Base-by-base conservation (phyloP, 2,888 invertebrate genomes). In the Drosophila trichaetosa region DNA sequence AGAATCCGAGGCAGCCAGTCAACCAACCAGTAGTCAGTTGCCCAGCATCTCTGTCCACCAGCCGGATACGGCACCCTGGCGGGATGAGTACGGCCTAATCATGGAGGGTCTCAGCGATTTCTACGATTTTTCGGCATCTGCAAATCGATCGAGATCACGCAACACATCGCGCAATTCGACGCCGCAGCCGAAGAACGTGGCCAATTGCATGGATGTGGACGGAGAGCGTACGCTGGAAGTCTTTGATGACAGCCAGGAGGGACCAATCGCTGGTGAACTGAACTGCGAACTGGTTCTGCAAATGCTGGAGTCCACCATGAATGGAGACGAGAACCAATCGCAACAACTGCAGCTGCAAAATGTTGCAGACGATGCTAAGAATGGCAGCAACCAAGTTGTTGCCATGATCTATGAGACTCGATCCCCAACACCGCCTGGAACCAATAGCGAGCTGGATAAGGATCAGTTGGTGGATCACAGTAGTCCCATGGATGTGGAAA, bases 41-140 rank as follows among this genome's bases (percentile, higher is more conserved):
- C 80, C 79, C 5, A 66, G 53, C 18, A 87, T 76, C n/a, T 59
- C 52, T 24, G 62, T 92, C 10, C 83, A 87, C 4, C 70, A 91
- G 21, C 80, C 90, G 18, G 92, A 92, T 38, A 89, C 84, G n/a
- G 91, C 80, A 7, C 75, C 91, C 0, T 92, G 92, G 91, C 84
- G 91, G 0, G 92, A 92, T 81, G 71, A 89, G 36, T 73, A 91
- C 24, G 92, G 91, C 1, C 69, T 91, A 5, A 58, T 93, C 0
- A 83, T 92, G 87, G 91, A 93, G 74, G 93, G 93, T 0, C 68
- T 93, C 4, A 93, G 93, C 73, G 93, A 93, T 58, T 93, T 93
- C 48, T 93, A 93, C 31, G 93, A 93, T 51, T 93, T 93, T 61
- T 88, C 91, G 11, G 93, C 92, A 24, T 92, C 93, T 0, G 79